Evolutionary conservation across 1,140 invertebrate species (phyloP), one percentile per base, ranked within the genome.

Genomic region (Drosophila pachea): DNA sequence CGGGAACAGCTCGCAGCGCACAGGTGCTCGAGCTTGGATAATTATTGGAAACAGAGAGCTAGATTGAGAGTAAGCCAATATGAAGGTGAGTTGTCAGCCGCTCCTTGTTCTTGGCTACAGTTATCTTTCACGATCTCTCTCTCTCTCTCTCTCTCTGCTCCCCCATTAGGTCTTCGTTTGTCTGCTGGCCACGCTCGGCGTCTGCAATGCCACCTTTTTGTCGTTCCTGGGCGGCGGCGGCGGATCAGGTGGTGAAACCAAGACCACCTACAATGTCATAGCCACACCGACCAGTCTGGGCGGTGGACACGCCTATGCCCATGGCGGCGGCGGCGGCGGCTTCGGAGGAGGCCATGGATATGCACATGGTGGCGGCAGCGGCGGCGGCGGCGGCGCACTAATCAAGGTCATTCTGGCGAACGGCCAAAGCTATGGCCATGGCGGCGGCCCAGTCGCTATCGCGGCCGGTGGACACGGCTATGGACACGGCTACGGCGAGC

Each of bases 371-470:
- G 48, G 63, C 11, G 63, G 45, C 7, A 22, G 58, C 8, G 49
- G 58, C 5, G 58, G 64, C 42, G 78, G 68, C 38, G 76, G 76
- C 5, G n/a, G 70, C 0, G 79, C 84, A 50, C 65, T 87, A 11
- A 84, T 87, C 54, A 87, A 87, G 66, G 74, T 87, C 43, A 84
- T 87, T 38, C 62, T 84, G 38, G 64, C 81, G 35, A 77, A 86
- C 50, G 74, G 77, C 5, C 66, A 73, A 32, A 68, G 70, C n/a
- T 72, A 87, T 47, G 72, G 82, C 32, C 43, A 53, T 40, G 42
- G 58, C 9, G 52, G 50, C 7, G 22, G 38, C 7, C 1, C 22
- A 22, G 22, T 22, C 22, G 22, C 22, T 2, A 3, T 22, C 22
- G 68, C 40, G 9, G 68, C 49, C 16, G 50, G 54, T 31, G 74